phyloP scores from a whole-genome alignment of 2,888 invertebrate species.

The Scaptomyza flava region DNA sequence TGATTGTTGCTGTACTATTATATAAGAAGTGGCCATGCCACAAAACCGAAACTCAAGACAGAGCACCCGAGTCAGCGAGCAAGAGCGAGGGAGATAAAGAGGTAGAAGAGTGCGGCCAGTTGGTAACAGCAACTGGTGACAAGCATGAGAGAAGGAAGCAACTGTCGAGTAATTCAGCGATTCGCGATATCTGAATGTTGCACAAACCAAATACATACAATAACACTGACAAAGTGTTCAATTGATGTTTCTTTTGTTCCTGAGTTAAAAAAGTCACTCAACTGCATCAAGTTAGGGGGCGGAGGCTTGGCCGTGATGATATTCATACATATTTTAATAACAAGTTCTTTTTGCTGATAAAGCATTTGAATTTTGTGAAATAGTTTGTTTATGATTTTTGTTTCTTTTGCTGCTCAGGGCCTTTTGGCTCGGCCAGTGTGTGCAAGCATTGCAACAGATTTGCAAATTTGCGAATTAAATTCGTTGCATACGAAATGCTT shows the following conservation, averaged over 20 bases:
- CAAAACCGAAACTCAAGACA: constrained; percentile 60
- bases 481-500: constrained; percentile 45
- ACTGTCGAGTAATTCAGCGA: constrained; percentile 48
- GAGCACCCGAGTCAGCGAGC: constrained; percentile 1
- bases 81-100: background rate
- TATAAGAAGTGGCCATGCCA: constrained; percentile 81
- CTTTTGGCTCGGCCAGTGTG: constrained; percentile 26
- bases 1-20: constrained; percentile 76
- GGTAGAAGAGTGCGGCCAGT: background rate
- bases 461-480: constrained; percentile 68
- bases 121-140: constrained; percentile 13
- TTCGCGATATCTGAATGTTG: constrained; percentile 52
- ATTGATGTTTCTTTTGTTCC: constrained; percentile 10
- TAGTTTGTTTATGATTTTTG: background rate
- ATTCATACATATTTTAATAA: background rate
- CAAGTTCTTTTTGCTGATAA: constrained; percentile 56
- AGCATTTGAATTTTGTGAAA: constrained; percentile 21
- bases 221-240: constrained; percentile 43
- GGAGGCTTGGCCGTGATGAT: constrained; percentile 26
- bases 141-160: constrained; percentile 67
- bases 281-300: constrained; percentile 51
- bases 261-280: constrained; percentile 45
- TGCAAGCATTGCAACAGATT: constrained; percentile 75
- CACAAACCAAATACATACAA: constrained; percentile 75
- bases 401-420: constrained; percentile 57